Conservation (phyloP, 2,888 invertebrate species). For the Thera obeliscata region DNA sequence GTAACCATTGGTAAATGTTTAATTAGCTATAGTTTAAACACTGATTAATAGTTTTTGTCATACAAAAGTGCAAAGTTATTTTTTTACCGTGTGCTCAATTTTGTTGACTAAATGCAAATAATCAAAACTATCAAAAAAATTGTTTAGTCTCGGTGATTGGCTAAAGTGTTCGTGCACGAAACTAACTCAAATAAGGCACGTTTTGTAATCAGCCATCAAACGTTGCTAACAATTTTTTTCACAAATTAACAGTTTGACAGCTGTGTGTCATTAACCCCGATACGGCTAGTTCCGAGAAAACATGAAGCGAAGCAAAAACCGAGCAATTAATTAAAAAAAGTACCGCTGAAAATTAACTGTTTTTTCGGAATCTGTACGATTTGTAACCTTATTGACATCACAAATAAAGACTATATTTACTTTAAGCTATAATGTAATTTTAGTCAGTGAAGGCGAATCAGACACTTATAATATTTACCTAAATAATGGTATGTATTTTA, state of each 20-base stretch:
- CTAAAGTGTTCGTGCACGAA: neutral
- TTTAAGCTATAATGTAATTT: neutral
- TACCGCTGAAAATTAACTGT: constrained; percentile 53
- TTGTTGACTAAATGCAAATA: too few species aligned
- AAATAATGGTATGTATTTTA: too few species aligned
- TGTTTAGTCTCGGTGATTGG: neutral
- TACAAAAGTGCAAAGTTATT: too few species aligned
- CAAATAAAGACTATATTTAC: neutral
- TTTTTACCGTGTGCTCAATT: too few species aligned
- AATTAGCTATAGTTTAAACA: too few species aligned
- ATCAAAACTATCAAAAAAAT: neutral
- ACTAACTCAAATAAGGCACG: constrained; percentile 24
- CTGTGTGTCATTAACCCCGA: constrained; percentile 62
- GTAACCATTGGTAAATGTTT: too few species aligned
- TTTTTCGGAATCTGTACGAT: constrained; percentile 3
- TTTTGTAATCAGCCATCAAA: constrained; percentile 31
- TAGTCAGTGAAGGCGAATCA: too few species aligned
- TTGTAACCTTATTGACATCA: constrained; percentile 20
- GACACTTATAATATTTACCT: too few species aligned
- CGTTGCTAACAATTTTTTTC: constrained; percentile 37
- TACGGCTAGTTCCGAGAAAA: constrained; percentile 64
- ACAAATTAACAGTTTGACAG: constrained; percentile 49
- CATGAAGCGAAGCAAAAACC: constrained; percentile 66
- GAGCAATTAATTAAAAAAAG: constrained; percentile 72
- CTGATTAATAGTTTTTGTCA: too few species aligned